Evolutionary conservation across 30 jellyfish, hydroid and myxozoan species (phyloP), one percentile per base, ranked within the genome.

Genomic region (Cassiopea andromeda): DNA sequence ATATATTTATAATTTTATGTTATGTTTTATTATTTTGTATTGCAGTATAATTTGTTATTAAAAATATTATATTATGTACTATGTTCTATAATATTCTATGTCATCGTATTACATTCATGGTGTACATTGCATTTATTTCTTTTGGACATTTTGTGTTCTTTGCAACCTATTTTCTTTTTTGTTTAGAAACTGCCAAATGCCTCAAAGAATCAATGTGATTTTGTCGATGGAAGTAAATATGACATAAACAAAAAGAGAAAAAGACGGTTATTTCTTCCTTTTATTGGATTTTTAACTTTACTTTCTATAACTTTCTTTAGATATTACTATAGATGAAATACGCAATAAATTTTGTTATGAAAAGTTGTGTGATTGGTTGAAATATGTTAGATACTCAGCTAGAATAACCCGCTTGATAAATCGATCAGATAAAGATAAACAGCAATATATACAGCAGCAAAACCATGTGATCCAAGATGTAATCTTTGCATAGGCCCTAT

Each of bases 181-280:
- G 44, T 80, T 80, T 67, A 80, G 89, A 79, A 80, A 38, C 79
- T 80, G 3, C 89, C 79, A 6, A 46, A 44, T n/a, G 89, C 78
- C 2, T 19, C 38, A 8, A 69, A 27, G 45, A 10, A 46, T 48
- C 78, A 80, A 60, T 80, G 89, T 17, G 89, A 80, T 66, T 45
- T 80, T 19, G 44, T 80, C 48, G 89, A 80, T 58, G 89, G 60
- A 1, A 80, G 79, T 19, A 70, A 70, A 15, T 5, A 1, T 70
- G 15, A 10, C 50, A 0, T 2, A 10, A 43, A 18, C 38, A 70
- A 9, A 43, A 27, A 6, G 7, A 70, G 38, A 8, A 70, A 54
- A 70, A n/a, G 49, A 18, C 15, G 54, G 7, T 19, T 70, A 2
- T 7, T 70, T 19, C 79, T 70, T 16, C 79, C 79, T 16, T 70